Evolutionary conservation across 2,797 vertebrate species (phyloP), one percentile per base, ranked within the genome.

Genomic region (Poeciliopsis turneri): DNA sequence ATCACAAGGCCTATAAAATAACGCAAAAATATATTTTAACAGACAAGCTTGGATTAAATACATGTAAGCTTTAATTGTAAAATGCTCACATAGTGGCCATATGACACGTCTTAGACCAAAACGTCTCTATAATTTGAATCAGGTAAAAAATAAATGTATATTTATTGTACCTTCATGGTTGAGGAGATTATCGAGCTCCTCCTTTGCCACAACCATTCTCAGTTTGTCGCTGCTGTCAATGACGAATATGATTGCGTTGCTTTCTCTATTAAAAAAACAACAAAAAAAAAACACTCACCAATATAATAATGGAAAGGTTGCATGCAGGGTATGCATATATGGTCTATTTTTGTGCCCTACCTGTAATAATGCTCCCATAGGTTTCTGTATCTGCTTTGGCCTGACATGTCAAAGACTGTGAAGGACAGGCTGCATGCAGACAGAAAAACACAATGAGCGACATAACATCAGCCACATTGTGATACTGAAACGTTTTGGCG

Each of bases 321-420:
- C 12, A 20, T 39, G 18, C 33, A 2, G 4, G 28, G 5, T 46
- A 13, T 18, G 30, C 16, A 10, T 16, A 36, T 43, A 30, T 41
- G 43, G 28, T 16, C 1, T 23, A 30, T 78, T 57, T 43, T 71
- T n/a, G 49, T 73, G 13, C 77, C 97, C 93, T 97, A 99, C 98
- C 98, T 99, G 95, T 98, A 99, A 89, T 99, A 99, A 93, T 99
- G 97, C 81, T 99, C 98, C 98, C 98, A 99, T 25, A 99, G 95
- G 91, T 98, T 98, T 95, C 98, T 96, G 91, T 99, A 99, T 93
- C 97, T 96, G 87, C 97, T 97, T 93, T 99, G 98, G 77, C 98
- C 98, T 74, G 98, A 99, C 98, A 99, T 99, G 85, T 99, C 98
- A 93, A 99, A 99, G 74, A 99, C 98, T 55, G 98, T 99, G 90